Conservation (phyloP, 2,797 vertebrate species). For the Otolemur crassicaudatus region DNA sequence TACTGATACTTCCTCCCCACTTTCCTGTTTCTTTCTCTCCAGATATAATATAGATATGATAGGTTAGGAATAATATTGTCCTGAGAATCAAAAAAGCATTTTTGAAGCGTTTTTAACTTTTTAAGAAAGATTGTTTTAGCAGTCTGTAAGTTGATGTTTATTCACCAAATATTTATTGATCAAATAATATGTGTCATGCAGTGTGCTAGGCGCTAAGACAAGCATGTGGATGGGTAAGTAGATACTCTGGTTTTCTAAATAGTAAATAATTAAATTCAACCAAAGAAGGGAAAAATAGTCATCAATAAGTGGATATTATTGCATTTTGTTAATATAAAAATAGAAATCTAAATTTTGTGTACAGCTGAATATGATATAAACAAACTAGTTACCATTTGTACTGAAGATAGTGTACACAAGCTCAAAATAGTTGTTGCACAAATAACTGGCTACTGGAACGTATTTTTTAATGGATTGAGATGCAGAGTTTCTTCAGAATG, state of each 20-base stretch:
- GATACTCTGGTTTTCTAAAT: slow-evolving; percentile 28
- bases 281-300: neutral
- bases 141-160: slow-evolving; percentile 22
- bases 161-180: neutral
- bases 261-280: slow-evolving; percentile 24
- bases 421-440: slow-evolving; percentile 39
- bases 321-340: slow-evolving; percentile 20
- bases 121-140: neutral
- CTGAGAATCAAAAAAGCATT: slow-evolving; percentile 3
- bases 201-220: neutral
- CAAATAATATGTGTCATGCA: neutral
- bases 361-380: neutral
- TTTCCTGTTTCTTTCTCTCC: slow-evolving; percentile 11
- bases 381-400: neutral
- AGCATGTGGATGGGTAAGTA: neutral
- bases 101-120: slow-evolving; percentile 46
- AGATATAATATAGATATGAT: neutral
- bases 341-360: slow-evolving; percentile 22
- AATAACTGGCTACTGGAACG: neutral
- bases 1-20: neutral
- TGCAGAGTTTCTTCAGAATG: neutral
- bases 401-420: neutral
- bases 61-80: neutral
- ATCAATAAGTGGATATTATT: slow-evolving; percentile 11
- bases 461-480: slow-evolving; percentile 8